Evolutionary conservation across 1,140 invertebrate species (phyloP), one percentile per base, ranked within the genome.

Genomic region (Drosophila gunungcola): DNA sequence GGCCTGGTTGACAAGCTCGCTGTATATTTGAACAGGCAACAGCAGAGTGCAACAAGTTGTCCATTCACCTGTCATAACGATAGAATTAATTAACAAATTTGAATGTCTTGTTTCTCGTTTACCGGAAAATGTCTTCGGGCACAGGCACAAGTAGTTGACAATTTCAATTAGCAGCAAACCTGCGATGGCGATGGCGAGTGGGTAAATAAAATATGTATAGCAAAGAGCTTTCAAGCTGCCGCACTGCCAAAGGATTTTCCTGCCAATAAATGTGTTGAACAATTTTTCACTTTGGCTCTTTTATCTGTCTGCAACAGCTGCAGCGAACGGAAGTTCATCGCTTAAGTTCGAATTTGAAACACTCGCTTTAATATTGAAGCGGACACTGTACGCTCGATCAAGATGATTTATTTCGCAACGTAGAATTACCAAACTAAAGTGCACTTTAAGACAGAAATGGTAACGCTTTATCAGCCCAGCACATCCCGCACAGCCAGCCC

Each of bases 381-480:
- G 36, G 55, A 79, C 55, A 70, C 52, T 51, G 70, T 46, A 54
- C 83, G 70, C 83, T 86, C 76, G 67, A 86, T 86, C 83, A 86
- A 83, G 73, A 86, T 86, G 83, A 86, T 86, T 86, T 86, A 88
- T 86, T 73, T 79, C 63, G 21, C 42, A 38, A 36, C 39, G 38
- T 51, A 56, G 62, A 65, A 68, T 55, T 53, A 27, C 9, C 12
- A 12, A 67, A 70, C 74, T 65, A 61, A 46, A 76, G 62, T 68
- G 75, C 61, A 75, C 52, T 70, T 79, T 53, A 52, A 60, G 61
- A 36, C 29, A 61, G 54, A 69, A 67, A 56, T 48, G 43, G 32
- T 39, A 61, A 27, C 16, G 21, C 46, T 68, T 85, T 85, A 85
- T 85, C 81, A 77, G 39, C 51, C 51, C 60, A 34, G 58, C 77